Base-by-base conservation (phyloP, 2,797 vertebrate species). In the Discoglossus pictus region DNA sequence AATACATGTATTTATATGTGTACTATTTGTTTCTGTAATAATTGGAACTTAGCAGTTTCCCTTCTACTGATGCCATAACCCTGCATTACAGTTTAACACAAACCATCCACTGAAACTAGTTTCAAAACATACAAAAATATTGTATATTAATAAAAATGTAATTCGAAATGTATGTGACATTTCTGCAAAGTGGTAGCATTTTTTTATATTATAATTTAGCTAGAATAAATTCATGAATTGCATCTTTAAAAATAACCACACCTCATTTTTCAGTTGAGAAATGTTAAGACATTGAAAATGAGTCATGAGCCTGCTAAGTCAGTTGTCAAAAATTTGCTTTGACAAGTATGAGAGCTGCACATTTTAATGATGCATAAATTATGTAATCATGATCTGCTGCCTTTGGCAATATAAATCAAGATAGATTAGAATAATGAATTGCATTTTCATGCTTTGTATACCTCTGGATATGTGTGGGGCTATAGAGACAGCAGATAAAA, bases 331-430 rank as follows among this genome's bases (percentile, higher is more conserved):
- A 48, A 63, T 62, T 70, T 63, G 67, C 60, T 70, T 70, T 70
- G 67, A 63, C 67, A 63, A 63, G 60, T 50, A 34, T 63, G 59
- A 70, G 60, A 48, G 52, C 60, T 40, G 54, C 67, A 70, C 67
- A 56, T 63, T 70, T 62, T 70, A 70, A 70, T 70, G 67, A 70
- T 62, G 67, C 67, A 70, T 70, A 70, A 56, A 70, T 70, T 70
- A 70, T 56, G 35, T 70, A 62, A 70, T 70, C 67, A 70, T 50
- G 67, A 70, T 63, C 51, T 63, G 51, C 43, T 63, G 67, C 60
- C 67, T 70, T 63, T 63, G 59, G 60, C 67, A 63, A 61, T 54
- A 35, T 63, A 70, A 70, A 70, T 70, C 67, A 70, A 63, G 67
- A 48, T 56, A 61, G 60, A 63, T 70, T 70, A 54, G 59, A 70